Percentiles rank a stretch among this genome's conserved stretches.
Evolutionary conservation across 2,797 vertebrate genomes (phyloP).

Genomic region (Esox masquinongy): DNA sequence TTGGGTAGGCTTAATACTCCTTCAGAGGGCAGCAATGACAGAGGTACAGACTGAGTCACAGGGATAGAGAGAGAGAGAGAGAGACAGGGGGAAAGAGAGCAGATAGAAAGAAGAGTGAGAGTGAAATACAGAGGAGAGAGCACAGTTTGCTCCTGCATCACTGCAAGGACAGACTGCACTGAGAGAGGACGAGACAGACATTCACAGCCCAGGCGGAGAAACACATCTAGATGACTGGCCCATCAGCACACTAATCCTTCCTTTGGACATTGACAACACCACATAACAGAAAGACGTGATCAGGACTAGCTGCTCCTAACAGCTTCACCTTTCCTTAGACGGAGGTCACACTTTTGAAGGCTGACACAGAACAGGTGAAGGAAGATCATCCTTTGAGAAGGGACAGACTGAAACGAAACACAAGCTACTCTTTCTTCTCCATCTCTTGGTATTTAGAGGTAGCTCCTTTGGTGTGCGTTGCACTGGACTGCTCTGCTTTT

Average conservation of each 20-base stretch:
- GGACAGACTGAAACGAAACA: not conserved
- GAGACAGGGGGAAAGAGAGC: constrained; percentile 22
- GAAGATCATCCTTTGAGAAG: not conserved
- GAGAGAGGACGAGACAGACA: constrained; percentile 24
- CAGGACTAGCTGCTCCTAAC: constrained; percentile 41
- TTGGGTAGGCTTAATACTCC: constrained; percentile 2
- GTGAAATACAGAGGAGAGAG: constrained; percentile 23
- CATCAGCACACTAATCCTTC: constrained; percentile 26
- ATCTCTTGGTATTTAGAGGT: constrained; percentile 30
- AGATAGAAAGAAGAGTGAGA: constrained; percentile 4
- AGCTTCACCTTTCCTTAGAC: constrained; percentile 38
- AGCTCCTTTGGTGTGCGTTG: not conserved
- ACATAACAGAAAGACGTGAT: constrained; percentile 38
- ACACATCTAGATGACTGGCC: constrained; percentile 43
- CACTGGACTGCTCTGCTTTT: constrained; percentile 1
- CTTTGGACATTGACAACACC: constrained; percentile 40
- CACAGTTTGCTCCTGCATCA: constrained; percentile 42
- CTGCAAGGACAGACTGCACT: constrained; percentile 51
- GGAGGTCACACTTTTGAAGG: constrained; percentile 18
- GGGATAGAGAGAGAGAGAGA: constrained; percentile 18
- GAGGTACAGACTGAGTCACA: constrained; percentile 18
- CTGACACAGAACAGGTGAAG: not conserved
- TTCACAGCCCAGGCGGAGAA: constrained; percentile 37
- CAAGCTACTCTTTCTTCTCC: not conserved
- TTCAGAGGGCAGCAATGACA: constrained; percentile 29